Conservation (phyloP, 2,797 vertebrate species). For the Anguilla megastoma region DNA sequence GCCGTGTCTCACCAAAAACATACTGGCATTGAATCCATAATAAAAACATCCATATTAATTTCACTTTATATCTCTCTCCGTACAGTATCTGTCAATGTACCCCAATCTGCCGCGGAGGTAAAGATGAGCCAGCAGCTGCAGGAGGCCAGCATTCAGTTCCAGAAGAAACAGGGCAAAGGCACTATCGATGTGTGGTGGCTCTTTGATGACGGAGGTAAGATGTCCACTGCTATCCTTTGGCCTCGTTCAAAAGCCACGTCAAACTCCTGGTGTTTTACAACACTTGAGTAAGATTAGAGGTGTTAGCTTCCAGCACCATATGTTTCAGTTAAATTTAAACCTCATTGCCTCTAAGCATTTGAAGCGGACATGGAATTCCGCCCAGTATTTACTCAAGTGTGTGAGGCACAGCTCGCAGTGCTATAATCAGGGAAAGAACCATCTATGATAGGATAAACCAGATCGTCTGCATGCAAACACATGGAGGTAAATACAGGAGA, state of each 20-base stretch:
- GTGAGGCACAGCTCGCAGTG: background rate
- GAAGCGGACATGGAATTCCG: background rate
- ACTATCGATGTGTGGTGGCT: slow-evolving; percentile 98
- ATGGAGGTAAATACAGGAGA: background rate
- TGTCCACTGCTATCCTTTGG: background rate
- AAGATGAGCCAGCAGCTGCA: slow-evolving; percentile 87
- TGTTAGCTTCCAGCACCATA: background rate
- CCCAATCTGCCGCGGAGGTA: slow-evolving; percentile 77
- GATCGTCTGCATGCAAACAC: background rate
- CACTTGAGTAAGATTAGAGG: background rate
- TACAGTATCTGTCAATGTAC: slow-evolving; percentile 74
- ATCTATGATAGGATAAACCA: background rate
- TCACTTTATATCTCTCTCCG: background rate
- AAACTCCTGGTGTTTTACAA: background rate
- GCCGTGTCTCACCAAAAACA: background rate
- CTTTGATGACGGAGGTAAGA: slow-evolving; percentile 94
- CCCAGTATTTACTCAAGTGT: background rate
- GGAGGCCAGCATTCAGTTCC: slow-evolving; percentile 87
- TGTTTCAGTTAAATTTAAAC: background rate
- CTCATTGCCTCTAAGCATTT: background rate
- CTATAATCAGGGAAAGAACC: background rate
- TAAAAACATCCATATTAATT: background rate
- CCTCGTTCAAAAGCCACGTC: background rate
- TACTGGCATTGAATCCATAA: background rate
- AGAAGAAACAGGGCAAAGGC: slow-evolving; percentile 91